Base-by-base conservation (phyloP, 2,113 vertebrate genomes). In the Accipiter virgatus region DNA sequence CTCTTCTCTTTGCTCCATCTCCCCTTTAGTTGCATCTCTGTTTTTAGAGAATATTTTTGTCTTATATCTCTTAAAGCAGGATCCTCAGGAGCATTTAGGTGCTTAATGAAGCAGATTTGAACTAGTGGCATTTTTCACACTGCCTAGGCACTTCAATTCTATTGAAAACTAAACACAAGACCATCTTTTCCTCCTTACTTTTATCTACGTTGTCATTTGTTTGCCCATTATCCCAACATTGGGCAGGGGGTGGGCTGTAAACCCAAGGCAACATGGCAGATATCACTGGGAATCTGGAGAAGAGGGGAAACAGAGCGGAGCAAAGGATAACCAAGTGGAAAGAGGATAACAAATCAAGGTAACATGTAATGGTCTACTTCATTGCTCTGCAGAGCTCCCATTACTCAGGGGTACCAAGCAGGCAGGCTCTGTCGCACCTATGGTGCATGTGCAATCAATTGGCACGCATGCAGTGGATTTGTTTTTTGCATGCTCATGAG, bases 41-140 rank as follows among this genome's bases (percentile, higher is more conserved):
- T 10, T 83, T 95, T 88, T 45, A 73, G 31, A 77, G 25, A 80
- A 81, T 42, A 48, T 34, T 79, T 87, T 55, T 93, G 22, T 79
- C 59, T 63, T 50, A 3, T 27, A n/a, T 93, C 32, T 86, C 73
- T 84, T 91, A 84, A 86, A 94, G 29, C 23, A 74, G 47, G 56
- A 79, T 95, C 42, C 47, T 81, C 18, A 63, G 61, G 56, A 68
- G 10, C 32, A 4, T 72, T 97, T 95, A 93, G 38, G 29, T 93
- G 43, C 84, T 47, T 96, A 96, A 95, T 96, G 93, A 95, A 71
- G 47, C 89, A 85, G n/a, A 48, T 59, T 89, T 84, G 31, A 31
- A 86, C 20, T 71, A 84, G 65, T 63, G 20, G 47, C 13, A 52
- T 71, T 91, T 96, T 96, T 89, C 47, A 67, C 56, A 72, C 38